Percentiles rank a stretch among this genome's conserved stretches.
phyloP scores from a whole-genome alignment of 2,113 vertebrate species.

The Semnornis frantzii region DNA sequence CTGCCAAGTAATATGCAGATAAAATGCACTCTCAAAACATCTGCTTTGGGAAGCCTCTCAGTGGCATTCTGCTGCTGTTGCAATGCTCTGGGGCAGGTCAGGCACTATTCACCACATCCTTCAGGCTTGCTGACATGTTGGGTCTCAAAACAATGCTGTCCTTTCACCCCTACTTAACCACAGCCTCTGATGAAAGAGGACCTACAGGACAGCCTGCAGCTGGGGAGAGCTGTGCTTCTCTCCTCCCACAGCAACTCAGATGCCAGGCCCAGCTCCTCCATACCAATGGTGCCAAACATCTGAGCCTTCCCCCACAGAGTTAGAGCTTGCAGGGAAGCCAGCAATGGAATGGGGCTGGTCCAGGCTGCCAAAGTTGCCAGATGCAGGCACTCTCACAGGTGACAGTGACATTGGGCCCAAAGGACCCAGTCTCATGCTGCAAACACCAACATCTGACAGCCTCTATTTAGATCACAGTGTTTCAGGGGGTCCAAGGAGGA shows the following conservation, averaged over 20 bases:
- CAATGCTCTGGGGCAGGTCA: background rate
- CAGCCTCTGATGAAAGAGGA: background rate
- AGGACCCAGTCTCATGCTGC: accelerated
- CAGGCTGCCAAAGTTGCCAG: background rate
- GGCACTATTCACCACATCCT: background rate
- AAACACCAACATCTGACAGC: background rate
- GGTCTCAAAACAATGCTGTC: background rate
- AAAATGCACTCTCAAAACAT: background rate
- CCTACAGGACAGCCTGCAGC: accelerated
- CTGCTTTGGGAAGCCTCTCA: background rate
- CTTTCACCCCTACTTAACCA: background rate
- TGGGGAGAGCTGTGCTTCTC: background rate
- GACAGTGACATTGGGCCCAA: background rate
- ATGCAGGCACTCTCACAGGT: background rate
- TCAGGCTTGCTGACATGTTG: accelerated
- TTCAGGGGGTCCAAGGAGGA: background rate
- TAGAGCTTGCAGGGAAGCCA: background rate
- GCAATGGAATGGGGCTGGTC: background rate
- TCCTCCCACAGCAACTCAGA: accelerated
- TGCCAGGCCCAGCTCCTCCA: accelerated
- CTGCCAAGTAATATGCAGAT: background rate
- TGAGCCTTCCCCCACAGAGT: background rate
- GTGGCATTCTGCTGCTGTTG: background rate
- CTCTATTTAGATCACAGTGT: too few relatives aligned
- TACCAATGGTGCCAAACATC: background rate